These are phyloP conservation scores for Heterodera filipjevi DNA, from an alignment of 2,888 invertebrate species.

Conservation along the genomic window DNA sequence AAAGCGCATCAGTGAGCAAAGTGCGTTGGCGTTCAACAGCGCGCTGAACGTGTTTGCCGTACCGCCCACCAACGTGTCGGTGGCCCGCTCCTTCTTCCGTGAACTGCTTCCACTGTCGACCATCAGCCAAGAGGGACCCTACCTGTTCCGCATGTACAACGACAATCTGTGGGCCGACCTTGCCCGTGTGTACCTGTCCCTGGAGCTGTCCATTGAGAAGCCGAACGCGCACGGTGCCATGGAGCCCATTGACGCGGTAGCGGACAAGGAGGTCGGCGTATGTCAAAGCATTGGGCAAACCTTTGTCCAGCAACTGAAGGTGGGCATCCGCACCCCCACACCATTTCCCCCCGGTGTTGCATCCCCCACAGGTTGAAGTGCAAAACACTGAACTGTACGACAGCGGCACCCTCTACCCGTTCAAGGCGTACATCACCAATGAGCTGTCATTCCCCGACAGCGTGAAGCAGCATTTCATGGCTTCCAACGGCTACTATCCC, in stretches of 20 bases:
- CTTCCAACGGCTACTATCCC: conserved; percentile 30
- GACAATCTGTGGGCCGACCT: conserved; percentile 32
- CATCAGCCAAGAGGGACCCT: conserved; percentile 24
- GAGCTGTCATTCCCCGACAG: conserved; percentile 25
- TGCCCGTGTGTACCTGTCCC: conserved; percentile 20
- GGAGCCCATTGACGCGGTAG: neutral
- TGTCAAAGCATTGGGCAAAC: conserved; percentile 31
- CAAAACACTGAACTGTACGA: conserved; percentile 24
- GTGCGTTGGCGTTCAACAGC: conserved; percentile 19
- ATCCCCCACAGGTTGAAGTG: neutral
- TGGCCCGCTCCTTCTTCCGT: neutral
- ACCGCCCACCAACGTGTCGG: conserved; percentile 33
- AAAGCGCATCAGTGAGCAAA: conserved; percentile 15
- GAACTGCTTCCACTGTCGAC: conserved; percentile 27
- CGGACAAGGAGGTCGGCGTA: neutral
- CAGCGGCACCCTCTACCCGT: conserved; percentile 30
- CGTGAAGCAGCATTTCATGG: conserved; percentile 27
- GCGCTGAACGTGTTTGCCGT: conserved; percentile 22
- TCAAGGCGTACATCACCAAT: conserved; percentile 22
- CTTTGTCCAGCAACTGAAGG: conserved; percentile 31
- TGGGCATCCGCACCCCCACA: neutral
- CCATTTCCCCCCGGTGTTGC: neutral
- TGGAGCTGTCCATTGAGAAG: conserved; percentile 21
- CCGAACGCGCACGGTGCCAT: neutral
- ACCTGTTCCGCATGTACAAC: conserved; percentile 19